Evolutionary conservation across 2,113 vertebrate genomes (phyloP).

Genomic region (Phylloscopus trochiloides): DNA sequence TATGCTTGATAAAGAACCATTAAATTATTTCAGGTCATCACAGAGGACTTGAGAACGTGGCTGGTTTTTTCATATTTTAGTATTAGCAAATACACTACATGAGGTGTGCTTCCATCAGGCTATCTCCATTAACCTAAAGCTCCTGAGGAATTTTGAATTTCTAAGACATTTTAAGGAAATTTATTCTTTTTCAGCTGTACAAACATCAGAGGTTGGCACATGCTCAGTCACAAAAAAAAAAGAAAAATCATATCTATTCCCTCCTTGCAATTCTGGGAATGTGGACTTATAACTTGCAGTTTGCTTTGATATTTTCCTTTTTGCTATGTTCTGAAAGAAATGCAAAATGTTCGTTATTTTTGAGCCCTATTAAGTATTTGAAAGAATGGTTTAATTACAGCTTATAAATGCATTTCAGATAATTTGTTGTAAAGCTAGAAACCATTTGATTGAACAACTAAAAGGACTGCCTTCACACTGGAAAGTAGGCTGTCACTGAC

Average conservation of each 20-base stretch:
- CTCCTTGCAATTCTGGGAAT: not conserved
- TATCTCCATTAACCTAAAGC: not conserved
- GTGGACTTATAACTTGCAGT: not conserved
- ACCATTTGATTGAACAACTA: not conserved
- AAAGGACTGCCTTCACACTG: not conserved
- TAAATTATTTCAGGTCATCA: not conserved
- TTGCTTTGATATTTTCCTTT: not conserved
- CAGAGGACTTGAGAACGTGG: not conserved
- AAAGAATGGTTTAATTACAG: not conserved
- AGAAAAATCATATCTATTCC: fast-evolving
- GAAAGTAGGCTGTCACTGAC: not conserved
- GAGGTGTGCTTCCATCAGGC: not conserved
- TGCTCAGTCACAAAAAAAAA: not conserved
- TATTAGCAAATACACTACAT: not conserved
- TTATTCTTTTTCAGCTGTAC: not conserved
- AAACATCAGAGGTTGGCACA: not conserved
- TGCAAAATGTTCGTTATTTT: not conserved
- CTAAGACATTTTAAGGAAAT: not conserved
- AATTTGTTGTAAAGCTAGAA: not conserved
- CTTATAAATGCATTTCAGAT: not conserved
- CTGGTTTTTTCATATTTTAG: not conserved
- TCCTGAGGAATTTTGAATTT: not conserved
- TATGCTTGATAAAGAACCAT: not conserved
- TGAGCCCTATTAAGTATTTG: not conserved
- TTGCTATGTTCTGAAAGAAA: not conserved